Base-by-base conservation (phyloP, 2,797 vertebrate species). In the Triplophysa yarkandensis region DNA sequence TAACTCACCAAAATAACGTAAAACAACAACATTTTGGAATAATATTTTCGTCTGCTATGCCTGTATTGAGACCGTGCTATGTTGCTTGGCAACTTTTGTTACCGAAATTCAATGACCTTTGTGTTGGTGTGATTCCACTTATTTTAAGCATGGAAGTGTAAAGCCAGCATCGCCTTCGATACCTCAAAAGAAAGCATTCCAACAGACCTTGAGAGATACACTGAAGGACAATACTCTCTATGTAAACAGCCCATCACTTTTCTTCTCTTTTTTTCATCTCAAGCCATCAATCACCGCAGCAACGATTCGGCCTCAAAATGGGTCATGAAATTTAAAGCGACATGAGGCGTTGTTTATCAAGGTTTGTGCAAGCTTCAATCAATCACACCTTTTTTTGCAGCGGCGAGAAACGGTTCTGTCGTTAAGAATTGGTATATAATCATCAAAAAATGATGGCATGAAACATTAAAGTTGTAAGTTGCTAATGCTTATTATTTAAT, bases 31-130 rank as follows among this genome's bases (percentile, higher is more conserved):
- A 52, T 41, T 27, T 54, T 16, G 23, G 2, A 25, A 25, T 27
- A 14, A 54, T 34, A 19, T 41, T 36, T 46, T 32, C 14, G 16
- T 13, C 27, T 9, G 2, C 43, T 46, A 23, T 32, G 48, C 21
- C 46, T 41, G 43, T 11, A 28, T 13, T 44, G 17, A 32, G 64
- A 28, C 2, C 6, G 14, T 25, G 32, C 30, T 36, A 79, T 88
- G 90, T 92, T 91, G 90, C 90, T 90, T 90, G 87, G 90, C 88
- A 92, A 90, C 77, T 77, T 61, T 86, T 76, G 57, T 79, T 55
- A 71, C 25, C 39, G 60, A 34, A 79, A 55, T 74, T 82, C 76
- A 74, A 77, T 77, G 77, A 81, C 81, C 89, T 88, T 89, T 90
- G 88, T 87, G 88, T 88, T 87, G 88, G 86, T 86, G 82, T 88